A percentile compares a stretch with the other conserved stretches of the same genome.
These are phyloP conservation scores for Drosophila rufa DNA, from an alignment of 1,140 invertebrate species.

Conservation along the genomic window DNA sequence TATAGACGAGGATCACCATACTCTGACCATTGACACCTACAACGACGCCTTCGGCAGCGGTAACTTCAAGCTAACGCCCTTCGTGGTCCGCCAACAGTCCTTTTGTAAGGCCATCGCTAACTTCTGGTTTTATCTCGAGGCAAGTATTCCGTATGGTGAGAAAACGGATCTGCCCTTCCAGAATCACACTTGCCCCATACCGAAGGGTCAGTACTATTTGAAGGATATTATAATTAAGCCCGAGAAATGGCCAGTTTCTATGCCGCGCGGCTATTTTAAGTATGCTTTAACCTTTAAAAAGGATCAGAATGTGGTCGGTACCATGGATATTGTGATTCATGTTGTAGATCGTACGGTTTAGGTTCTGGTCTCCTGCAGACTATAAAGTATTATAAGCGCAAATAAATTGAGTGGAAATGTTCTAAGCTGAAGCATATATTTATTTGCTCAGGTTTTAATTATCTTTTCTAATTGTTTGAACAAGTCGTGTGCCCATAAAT, in stretches of 20 bases:
- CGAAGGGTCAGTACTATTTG: background rate
- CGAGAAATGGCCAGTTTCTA: background rate
- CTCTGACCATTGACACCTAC: background rate
- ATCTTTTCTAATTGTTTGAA: background rate
- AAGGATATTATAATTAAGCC: background rate
- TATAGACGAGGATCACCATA: background rate
- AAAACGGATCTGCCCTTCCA: background rate
- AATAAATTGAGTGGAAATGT: background rate
- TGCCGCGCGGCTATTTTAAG: slow-evolving; percentile 3
- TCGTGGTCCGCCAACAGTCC: background rate
- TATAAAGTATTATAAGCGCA: background rate
- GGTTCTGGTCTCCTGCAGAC: background rate
- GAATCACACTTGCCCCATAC: background rate
- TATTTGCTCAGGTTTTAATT: slow-evolving; percentile 8
- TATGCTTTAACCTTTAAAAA: background rate
- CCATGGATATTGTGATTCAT: too few species aligned
- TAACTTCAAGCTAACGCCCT: background rate
- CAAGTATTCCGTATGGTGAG: background rate
- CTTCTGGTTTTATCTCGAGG: background rate
- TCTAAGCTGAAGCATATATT: background rate
- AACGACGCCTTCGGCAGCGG: background rate
- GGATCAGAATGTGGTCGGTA: background rate
- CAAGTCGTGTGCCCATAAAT: slow-evolving; percentile 12
- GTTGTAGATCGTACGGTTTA: background rate
- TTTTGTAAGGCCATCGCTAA: background rate